Evolutionary conservation across 1,140 invertebrate genomes (phyloP).

Genomic region (Trissolcus basalis): DNA sequence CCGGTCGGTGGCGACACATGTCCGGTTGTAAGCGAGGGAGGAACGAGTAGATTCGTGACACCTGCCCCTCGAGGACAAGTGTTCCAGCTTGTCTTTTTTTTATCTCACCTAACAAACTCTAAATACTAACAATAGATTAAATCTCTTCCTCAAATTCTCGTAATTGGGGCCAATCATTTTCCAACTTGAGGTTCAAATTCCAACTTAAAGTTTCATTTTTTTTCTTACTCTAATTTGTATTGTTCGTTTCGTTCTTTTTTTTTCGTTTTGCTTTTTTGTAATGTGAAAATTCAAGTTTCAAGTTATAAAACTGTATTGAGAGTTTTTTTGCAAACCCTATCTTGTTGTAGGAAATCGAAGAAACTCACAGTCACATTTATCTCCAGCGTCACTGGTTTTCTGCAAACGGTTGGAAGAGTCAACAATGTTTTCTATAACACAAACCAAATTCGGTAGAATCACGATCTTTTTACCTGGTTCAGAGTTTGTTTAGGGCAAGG

Average conservation of each 20-base stretch:
- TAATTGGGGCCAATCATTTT: background rate
- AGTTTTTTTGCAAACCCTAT: too few relatives aligned
- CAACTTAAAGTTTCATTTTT: too few relatives aligned
- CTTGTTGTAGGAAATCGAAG: too few relatives aligned
- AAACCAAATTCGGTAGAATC: conserved; percentile 38
- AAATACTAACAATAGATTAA: too few relatives aligned
- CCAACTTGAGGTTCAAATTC: background rate
- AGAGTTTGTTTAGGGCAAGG: conserved; percentile 31
- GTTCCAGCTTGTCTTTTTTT: conserved; percentile 23
- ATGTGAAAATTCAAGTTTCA: too few relatives aligned
- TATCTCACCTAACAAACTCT: background rate
- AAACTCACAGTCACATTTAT: too few relatives aligned
- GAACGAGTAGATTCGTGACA: conserved; percentile 12
- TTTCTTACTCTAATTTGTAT: too few relatives aligned
- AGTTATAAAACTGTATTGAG: too few relatives aligned
- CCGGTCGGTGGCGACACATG: conserved; percentile 49
- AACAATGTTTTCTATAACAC: conserved; percentile 32
- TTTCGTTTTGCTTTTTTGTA: background rate
- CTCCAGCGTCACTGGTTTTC: conserved; percentile 3
- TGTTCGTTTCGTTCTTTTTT: too few relatives aligned
- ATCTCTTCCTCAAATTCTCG: background rate
- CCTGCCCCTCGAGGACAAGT: conserved; percentile 45
- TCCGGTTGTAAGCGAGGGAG: conserved; percentile 47
- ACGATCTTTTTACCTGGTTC: conserved; percentile 30
- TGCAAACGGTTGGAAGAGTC: background rate